These are phyloP conservation scores for Sclerodermus sp. DNA, from an alignment of 2,888 invertebrate genomes.

Conservation along the genomic window DNA sequence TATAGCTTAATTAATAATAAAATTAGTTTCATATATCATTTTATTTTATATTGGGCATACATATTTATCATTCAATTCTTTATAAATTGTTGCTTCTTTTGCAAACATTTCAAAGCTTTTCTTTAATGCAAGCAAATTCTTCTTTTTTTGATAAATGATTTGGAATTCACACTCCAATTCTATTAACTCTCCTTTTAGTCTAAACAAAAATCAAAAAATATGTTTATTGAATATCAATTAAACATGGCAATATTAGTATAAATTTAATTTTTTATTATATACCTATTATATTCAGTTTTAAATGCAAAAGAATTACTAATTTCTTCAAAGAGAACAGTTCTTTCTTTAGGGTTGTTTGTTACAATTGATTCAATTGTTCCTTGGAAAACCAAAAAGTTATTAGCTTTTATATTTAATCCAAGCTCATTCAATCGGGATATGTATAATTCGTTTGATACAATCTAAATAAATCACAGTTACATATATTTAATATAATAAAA, in stretches of 20 bases:
- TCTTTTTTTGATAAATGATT: conserved; percentile 92
- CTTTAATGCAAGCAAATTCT: conserved; percentile 89
- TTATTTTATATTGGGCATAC: no score
- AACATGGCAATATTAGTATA: no score
- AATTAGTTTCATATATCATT: no score
- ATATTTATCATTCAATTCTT: conserved; percentile 82
- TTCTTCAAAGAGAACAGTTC: conserved; percentile 93
- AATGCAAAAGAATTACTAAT: conserved; percentile 92
- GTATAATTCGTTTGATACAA: no score
- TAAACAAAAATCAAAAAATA: conserved; percentile 26
- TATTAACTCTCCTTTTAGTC: conserved; percentile 83
- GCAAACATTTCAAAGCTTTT: conserved; percentile 93
- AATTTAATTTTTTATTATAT: neutral
- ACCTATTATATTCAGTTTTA: conserved; percentile 86
- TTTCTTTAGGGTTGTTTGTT: conserved; percentile 96
- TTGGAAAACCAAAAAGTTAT: conserved; percentile 97
- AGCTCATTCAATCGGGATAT: conserved; percentile 57
- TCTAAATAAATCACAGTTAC: no score
- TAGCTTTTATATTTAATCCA: conserved; percentile 94
- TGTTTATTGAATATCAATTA: no score
- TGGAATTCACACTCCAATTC: conserved; percentile 94
- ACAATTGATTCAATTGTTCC: conserved; percentile 96
- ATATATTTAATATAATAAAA: no score
- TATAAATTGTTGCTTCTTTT: conserved; percentile 94
- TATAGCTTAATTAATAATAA: neutral